Conservation (phyloP, 2,888 invertebrate species). For the Apamea anceps region DNA sequence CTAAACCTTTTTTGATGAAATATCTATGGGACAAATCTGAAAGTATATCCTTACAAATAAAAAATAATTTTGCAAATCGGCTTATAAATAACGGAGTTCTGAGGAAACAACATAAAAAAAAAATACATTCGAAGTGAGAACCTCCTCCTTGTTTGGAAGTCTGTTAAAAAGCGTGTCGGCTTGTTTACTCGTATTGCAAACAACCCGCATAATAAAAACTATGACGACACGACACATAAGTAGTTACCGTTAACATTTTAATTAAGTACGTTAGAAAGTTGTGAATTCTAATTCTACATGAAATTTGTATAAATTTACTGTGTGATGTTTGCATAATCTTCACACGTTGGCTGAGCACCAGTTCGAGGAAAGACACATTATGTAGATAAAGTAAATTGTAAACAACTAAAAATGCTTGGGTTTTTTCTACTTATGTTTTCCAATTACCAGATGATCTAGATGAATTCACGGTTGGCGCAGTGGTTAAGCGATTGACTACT, state of each 20-base stretch:
- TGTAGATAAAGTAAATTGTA: neutral
- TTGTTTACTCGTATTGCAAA: neutral
- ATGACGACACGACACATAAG: conserved; percentile 17
- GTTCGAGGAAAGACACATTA: neutral
- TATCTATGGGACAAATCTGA: no score
- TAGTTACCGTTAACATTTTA: conserved; percentile 26
- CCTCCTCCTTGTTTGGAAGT: no score
- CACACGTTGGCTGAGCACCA: neutral
- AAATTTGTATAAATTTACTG: conserved; percentile 16
- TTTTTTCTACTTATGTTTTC: neutral
- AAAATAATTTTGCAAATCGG: no score
- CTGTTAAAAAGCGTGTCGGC: no score
- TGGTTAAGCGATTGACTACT: no score
- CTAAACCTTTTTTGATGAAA: no score
- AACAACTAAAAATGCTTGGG: neutral
- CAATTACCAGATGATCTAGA: neutral
- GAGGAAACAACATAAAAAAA: no score
- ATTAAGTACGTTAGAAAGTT: conserved; percentile 54
- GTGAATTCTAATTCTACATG: conserved; percentile 41
- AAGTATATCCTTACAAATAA: no score
- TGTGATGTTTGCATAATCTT: conserved; percentile 30
- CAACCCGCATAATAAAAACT: conserved; percentile 25
- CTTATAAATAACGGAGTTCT: no score
- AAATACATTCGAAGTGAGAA: no score
- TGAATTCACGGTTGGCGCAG: no score